Evolutionary conservation across 2,113 vertebrate species (phyloP), one percentile per base, ranked within the genome.

Genomic region (Ceyx melanurus): DNA sequence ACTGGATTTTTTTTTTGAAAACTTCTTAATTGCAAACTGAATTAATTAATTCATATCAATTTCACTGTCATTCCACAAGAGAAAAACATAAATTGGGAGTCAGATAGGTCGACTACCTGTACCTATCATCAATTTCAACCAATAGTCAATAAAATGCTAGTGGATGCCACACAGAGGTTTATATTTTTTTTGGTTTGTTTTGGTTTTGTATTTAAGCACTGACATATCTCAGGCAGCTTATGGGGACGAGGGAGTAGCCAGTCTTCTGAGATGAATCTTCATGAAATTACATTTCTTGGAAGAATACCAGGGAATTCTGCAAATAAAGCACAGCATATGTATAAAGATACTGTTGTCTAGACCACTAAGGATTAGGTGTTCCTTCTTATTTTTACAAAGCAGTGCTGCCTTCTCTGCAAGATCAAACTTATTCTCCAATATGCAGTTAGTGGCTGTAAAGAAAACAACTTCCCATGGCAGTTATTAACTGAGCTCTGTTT

Each of bases 301-400:
- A 88, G 26, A 90, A 84, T 65, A 93, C 66, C 96, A 95, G 77
- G 57, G 84, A 96, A 95, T 92, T 83, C 23, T 94, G 70, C 72
- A 95, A 96, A 91, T 88, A 94, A 95, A 92, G 54, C 57, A 61
- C 35, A 88, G 45, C 62, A 57, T 81, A 93, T 90, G 68, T 89
- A 89, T 93, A 85, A 95, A 93, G 92, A 92, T 86, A 65, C 46
- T 75, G 62, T 90, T 90, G 88, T 92, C 94, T 94, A 92, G 92
- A 94, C 88, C 92, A 89, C 93, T 94, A 87, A 94, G 94, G 92
- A 95, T 96, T 96, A 96, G 92, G 64, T 96, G 95, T 95, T 96
- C 93, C 77, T 73, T 85, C 71, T 88, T 71, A 45, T 77, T 92
- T 77, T 74, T 90, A 74, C 79, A 88, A 77, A 90, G 56, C 25